Evolutionary conservation across 2,797 vertebrate species (phyloP).

Genomic region (Sebastes taczanowskii): DNA sequence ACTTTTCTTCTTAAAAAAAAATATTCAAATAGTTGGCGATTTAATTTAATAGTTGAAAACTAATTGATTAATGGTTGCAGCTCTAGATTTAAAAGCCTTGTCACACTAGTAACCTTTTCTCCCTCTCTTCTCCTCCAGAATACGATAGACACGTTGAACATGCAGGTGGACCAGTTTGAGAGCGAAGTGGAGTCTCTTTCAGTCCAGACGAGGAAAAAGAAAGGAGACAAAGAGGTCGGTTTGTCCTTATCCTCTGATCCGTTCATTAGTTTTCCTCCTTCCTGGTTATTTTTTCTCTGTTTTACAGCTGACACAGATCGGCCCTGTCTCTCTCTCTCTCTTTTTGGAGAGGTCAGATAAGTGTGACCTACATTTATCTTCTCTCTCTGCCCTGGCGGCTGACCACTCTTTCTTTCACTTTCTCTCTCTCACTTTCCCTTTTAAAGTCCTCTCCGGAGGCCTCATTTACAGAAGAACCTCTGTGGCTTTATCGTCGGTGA

Average conservation of each 20-base stretch:
- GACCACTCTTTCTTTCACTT: conserved; percentile 3
- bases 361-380: conserved; percentile 23
- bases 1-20: too few relatives aligned
- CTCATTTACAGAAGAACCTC: neutral
- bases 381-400: neutral
- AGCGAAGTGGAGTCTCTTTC: conserved; percentile 93
- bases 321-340: conserved; percentile 2
- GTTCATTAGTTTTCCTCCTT: neutral
- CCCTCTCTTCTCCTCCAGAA: conserved; percentile 71
- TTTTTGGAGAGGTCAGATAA: conserved; percentile 9
- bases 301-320: neutral
- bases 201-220: conserved; percentile 92
- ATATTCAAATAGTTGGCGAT: too few relatives aligned
- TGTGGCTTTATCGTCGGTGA: neutral
- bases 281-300: neutral
- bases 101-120: neutral
- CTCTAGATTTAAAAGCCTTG: neutral
- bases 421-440: neutral
- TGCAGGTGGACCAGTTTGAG: conserved; percentile 97
- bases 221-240: conserved; percentile 94
- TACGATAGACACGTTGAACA: conserved; percentile 92
- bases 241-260: neutral
- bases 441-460: neutral
- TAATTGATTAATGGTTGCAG: too few relatives aligned
- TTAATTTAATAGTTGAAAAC: too few relatives aligned